These are phyloP conservation scores for Gallinago jamesoni DNA, from an alignment of 2,113 vertebrate genomes.

Conservation along the genomic window DNA sequence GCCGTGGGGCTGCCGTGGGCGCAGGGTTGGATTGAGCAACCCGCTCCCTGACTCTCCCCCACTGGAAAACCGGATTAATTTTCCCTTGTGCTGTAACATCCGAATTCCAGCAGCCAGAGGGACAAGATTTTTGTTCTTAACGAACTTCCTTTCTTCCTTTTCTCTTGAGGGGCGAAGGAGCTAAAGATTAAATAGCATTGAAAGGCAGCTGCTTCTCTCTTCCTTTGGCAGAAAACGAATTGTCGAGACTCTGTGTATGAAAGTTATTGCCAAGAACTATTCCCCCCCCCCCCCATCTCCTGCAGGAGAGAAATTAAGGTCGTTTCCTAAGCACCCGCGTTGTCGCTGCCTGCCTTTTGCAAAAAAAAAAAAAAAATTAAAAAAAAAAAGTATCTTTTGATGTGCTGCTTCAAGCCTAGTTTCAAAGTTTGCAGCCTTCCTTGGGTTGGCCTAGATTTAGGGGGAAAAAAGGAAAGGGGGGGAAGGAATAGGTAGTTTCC, in stretches of 20 bases:
- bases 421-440: not conserved
- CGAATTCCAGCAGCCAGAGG: conserved; percentile 28
- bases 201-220: conserved; percentile 61
- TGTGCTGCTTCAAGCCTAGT: not conserved
- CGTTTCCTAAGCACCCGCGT: not conserved
- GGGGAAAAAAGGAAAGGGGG: not conserved
- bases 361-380: not conserved
- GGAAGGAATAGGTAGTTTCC: not conserved
- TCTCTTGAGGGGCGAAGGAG: conserved; percentile 23
- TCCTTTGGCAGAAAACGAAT: conserved; percentile 23
- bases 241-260: not conserved
- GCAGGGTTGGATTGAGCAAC: not conserved
- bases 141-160: conserved; percentile 36
- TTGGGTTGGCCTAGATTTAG: not conserved
- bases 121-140: not conserved
- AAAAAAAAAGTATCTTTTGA: not conserved
- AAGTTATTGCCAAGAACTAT: conserved; percentile 8
- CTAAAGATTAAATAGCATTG: conserved; percentile 52
- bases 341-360: not conserved
- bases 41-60: not conserved
- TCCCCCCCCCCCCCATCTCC: not conserved
- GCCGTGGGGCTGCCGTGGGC: not conserved
- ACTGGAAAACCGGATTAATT: not conserved
- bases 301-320: conserved; percentile 34
- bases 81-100: not conserved